These are phyloP conservation scores for Helleia helle DNA, from an alignment of 2,888 invertebrate genomes.

Conservation along the genomic window DNA sequence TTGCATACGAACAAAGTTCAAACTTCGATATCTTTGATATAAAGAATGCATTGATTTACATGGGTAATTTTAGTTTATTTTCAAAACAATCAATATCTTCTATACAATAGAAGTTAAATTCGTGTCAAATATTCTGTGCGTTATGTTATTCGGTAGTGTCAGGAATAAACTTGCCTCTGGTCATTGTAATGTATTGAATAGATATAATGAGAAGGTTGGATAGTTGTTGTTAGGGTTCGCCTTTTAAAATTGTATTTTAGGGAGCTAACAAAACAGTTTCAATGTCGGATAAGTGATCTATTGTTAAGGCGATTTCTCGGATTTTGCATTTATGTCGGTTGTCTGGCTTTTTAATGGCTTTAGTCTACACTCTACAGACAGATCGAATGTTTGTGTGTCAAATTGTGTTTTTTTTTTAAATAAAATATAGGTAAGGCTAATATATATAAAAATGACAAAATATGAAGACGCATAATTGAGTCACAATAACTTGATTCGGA, in stretches of 20 bases:
- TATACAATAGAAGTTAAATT: not conserved
- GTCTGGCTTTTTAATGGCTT: not conserved
- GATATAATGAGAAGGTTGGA: constrained; percentile 22
- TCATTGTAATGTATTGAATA: constrained; percentile 26
- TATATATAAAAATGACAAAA: too few relatives aligned
- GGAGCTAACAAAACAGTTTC: not conserved
- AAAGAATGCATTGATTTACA: constrained; percentile 28
- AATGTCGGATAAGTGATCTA: constrained; percentile 1
- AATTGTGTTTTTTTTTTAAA: too few relatives aligned
- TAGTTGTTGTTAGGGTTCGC: constrained; percentile 15
- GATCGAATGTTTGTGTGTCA: too few relatives aligned
- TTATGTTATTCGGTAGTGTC: constrained; percentile 7
- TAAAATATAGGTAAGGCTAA: too few relatives aligned
- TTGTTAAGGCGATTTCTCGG: not conserved
- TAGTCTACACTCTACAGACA: too few relatives aligned
- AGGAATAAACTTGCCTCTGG: constrained; percentile 22
- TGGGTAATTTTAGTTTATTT: constrained; percentile 16
- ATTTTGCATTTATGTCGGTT: not conserved
- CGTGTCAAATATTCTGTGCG: not conserved
- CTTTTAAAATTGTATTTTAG: constrained; percentile 5
- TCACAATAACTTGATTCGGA: too few relatives aligned
- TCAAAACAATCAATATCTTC: constrained; percentile 12
- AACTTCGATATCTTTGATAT: constrained; percentile 22
- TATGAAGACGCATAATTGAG: too few relatives aligned
- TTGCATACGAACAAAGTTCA: constrained; percentile 23